Evolutionary conservation across 2,888 invertebrate species (phyloP).

Genomic region (Hyposoter didymator): DNA sequence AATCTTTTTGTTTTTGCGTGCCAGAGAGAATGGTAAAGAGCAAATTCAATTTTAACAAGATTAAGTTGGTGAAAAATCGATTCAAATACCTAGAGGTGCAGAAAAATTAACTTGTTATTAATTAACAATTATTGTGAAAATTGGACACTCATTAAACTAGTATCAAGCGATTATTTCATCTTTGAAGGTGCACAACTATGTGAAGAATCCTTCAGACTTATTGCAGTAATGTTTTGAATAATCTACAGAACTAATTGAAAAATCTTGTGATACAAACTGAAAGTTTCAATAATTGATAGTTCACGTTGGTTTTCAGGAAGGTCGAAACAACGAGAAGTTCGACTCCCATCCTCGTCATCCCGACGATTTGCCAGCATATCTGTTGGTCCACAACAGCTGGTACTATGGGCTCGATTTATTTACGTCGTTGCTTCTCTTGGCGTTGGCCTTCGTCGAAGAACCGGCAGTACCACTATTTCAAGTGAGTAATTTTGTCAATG

Average conservation of each 20-base stretch:
- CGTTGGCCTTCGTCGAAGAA: constrained; percentile 92
- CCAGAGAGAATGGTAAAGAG: too few relatives aligned
- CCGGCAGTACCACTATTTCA: constrained; percentile 91
- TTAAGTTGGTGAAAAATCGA: too few relatives aligned
- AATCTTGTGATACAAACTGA: background rate
- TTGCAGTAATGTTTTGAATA: background rate
- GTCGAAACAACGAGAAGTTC: constrained; percentile 95
- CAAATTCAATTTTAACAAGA: too few relatives aligned
- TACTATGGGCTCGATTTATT: constrained; percentile 93
- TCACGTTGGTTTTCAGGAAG: constrained; percentile 88
- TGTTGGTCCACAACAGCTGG: constrained; percentile 94
- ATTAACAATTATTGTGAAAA: too few relatives aligned
- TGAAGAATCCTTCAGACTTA: background rate
- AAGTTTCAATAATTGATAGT: background rate
- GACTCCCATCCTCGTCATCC: constrained; percentile 94
- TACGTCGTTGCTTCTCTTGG: constrained; percentile 90
- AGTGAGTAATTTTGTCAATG: constrained; percentile 82
- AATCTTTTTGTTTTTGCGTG: too few relatives aligned
- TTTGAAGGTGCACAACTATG: background rate
- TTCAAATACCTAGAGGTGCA: too few relatives aligned
- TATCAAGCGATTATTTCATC: too few relatives aligned
- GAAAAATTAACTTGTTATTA: too few relatives aligned
- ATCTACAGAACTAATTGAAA: background rate
- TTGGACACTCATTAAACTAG: too few relatives aligned
- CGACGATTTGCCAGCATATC: constrained; percentile 93